Base-by-base conservation (phyloP, 2,888 invertebrate genomes). In the Dinocampus coccinellae region DNA sequence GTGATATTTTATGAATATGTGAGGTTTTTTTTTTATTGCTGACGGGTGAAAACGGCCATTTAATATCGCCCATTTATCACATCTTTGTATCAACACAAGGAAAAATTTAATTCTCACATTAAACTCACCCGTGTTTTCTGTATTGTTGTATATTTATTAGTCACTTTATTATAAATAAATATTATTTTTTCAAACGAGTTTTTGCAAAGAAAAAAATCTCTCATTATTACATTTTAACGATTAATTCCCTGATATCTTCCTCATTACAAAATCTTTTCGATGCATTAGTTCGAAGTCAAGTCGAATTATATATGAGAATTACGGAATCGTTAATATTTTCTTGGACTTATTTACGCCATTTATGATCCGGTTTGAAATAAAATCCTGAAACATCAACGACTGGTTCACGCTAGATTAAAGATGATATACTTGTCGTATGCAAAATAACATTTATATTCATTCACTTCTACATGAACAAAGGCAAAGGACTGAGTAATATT, bases 291-390 rank as follows among this genome's bases (percentile, higher is more conserved):
- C n/a, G 42, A 42, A 42, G n/a, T 42, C 16, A n/a, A n/a, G 42
- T 42, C n/a, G 42, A 42, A 42, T 42, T n/a, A 42, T 42, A n/a
- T n/a, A 42, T 3, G n/a, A 42, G 42, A 42, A n/a, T 42, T n/a
- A 42, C 42, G 42, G n/a, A n/a, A 63, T 24, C n/a, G 29, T 63
- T 24, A 47, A 63, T 63, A 29, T 63, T 63, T 63, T 33, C 42
- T 47, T 10, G 20, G 22, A 47, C 47, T 63, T 63, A 47, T 63
- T 63, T 63, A 47, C 63, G 33, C 42, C 63, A 22, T 47, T 63
- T 29, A 42, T 16, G 10, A 63, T 63, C 63, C 47, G 63, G 63
- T 63, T 47, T 63, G 29, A 47, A 63, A 3, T 42, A 47, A 29
- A 47, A 13, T 16, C 22, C 29, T 63, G 29, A 9, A 11, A 10